These are phyloP conservation scores for Tupaia chinensis DNA, from an alignment of 2,113 vertebrate genomes.

Conservation along the genomic window DNA sequence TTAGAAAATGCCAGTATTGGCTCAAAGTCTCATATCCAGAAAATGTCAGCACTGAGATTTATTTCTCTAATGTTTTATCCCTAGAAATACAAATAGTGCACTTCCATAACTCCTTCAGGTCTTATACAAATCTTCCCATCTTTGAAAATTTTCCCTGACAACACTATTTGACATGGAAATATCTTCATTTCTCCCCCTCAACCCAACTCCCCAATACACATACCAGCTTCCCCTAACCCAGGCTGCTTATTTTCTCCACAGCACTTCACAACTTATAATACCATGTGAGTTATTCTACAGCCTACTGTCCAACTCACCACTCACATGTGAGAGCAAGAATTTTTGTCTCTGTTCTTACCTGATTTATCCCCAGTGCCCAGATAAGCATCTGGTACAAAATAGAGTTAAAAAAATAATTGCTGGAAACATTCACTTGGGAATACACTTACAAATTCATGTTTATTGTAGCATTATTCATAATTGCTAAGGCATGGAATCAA, in stretches of 20 bases:
- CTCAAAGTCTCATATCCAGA: neutral
- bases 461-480: too few species aligned
- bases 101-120: neutral
- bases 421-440: too few species aligned
- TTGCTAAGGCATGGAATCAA: too few species aligned
- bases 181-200: fast-evolving
- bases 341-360: neutral
- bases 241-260: neutral
- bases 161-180: neutral
- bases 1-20: neutral
- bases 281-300: neutral
- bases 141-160: neutral
- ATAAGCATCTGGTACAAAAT: neutral
- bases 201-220: neutral
- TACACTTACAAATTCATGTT: too few species aligned
- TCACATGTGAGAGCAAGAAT: neutral
- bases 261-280: neutral
- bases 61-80: neutral
- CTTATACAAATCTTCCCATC: neutral
- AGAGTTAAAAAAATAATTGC: neutral
- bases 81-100: neutral
- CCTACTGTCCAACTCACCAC: neutral
- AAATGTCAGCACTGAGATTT: neutral
- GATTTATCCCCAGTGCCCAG: neutral
- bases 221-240: neutral